Evolutionary conservation across 2,888 invertebrate species (phyloP), one percentile per base, ranked within the genome.

Genomic region (Leptarthrus brevirostris): DNA sequence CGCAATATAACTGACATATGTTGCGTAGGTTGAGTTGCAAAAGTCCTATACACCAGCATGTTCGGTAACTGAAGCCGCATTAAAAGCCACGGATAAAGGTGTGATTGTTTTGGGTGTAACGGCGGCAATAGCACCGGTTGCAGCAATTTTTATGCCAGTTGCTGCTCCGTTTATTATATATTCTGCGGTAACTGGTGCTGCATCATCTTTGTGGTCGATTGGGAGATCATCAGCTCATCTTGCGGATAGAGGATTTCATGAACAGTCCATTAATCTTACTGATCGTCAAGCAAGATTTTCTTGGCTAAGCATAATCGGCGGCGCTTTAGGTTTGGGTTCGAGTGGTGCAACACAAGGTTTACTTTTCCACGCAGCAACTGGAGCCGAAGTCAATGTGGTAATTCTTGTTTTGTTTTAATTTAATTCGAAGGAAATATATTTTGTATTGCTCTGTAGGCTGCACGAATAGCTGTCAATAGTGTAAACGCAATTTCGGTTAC

Each of bases 41-140:
- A 56, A 77, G 3, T 79, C 77, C 73, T 0, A 61, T 16, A 83
- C 84, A 10, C 84, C 84, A 6, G 81, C 79, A 2, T 78, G 76
- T 2, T 76, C 73, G 3, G 2, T 74, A 0, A 72, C 2, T 0
- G 30, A 22, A 0, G 77, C 77, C 54, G 66, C 77, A 0, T 74
- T 81, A 2, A 74, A 73, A 1, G 44, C 12, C 1, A 73, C 78
- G 12, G 82, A 84, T 69, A 76, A 44, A 1, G 78, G 80, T 3
- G 52, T 79, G 1, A 69, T 77, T 2, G 47, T 79, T 1, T 69
- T 77, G 2, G 83, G 82, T n/a, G 26, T 81, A 8, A 74, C 74
- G 1, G 79, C 83, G 2, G 79, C 79, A 2, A n/a, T n/a, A n/a
- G n/a, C n/a, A n/a, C 72, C 73, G 69, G 74, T 81, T 1, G 77